These are phyloP conservation scores for Macroglossus sobrinus DNA, from an alignment of 2,113 vertebrate species.

Conservation along the genomic window DNA sequence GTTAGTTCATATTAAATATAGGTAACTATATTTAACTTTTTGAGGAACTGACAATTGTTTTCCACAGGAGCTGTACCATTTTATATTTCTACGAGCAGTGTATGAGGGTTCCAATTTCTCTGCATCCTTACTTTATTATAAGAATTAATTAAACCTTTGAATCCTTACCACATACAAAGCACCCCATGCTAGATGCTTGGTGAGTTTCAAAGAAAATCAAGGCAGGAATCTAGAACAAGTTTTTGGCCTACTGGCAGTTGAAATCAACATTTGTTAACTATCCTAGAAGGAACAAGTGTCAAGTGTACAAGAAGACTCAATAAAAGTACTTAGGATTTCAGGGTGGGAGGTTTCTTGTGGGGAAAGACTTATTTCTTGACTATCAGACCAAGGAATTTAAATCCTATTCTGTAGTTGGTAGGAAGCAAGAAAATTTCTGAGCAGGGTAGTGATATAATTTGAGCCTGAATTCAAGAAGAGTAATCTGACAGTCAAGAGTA, in stretches of 20 bases:
- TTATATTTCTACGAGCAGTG: neutral
- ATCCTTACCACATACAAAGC: neutral
- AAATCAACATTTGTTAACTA: neutral
- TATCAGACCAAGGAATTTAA: neutral
- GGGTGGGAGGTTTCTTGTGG: neutral
- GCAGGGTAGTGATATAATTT: neutral
- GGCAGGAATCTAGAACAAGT: neutral
- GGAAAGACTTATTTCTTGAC: neutral
- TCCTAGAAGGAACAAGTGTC: neutral
- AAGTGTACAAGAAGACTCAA: neutral
- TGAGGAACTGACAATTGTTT: neutral
- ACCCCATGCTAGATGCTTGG: neutral
- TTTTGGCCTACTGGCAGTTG: neutral
- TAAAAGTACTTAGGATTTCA: constrained; percentile 1
- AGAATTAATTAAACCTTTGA: neutral
- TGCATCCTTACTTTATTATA: constrained; percentile 16
- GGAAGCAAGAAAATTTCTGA: neutral
- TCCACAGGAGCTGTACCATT: neutral
- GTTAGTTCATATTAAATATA: neutral
- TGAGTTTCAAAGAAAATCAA: neutral
- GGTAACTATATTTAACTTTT: neutral
- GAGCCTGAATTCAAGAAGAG: neutral
- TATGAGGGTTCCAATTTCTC: neutral
- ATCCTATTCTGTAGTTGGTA: neutral
- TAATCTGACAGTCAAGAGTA: neutral